These are phyloP conservation scores for Teleopsis dalmanni DNA, from an alignment of 1,140 invertebrate genomes.

Conservation along the genomic window DNA sequence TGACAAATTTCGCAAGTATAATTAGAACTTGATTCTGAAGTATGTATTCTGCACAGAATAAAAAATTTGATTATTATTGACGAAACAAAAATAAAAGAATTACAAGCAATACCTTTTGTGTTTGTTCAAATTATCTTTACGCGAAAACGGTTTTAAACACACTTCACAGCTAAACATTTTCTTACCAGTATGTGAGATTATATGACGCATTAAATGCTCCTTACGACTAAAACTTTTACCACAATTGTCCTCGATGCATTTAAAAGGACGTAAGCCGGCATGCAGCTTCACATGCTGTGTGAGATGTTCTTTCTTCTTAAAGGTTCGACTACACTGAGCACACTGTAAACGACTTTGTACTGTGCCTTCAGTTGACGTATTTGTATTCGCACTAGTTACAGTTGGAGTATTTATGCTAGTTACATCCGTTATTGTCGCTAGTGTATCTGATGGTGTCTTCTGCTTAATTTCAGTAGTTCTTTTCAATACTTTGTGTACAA, in stretches of 20 bases:
- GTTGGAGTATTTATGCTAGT: not conserved
- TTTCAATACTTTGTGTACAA: not conserved
- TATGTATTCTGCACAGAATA: slow-evolving; percentile 24
- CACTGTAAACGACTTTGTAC: slow-evolving; percentile 15
- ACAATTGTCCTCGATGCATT: slow-evolving; percentile 54
- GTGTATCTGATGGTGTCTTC: not conserved
- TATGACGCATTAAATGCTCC: slow-evolving; percentile 62
- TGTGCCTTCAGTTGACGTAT: not conserved
- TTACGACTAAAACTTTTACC: slow-evolving; percentile 65
- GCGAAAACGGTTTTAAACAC: slow-evolving; percentile 67
- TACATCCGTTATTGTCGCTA: not conserved
- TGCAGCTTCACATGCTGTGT: slow-evolving; percentile 65
- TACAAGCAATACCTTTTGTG: slow-evolving; percentile 49
- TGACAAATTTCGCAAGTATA: slow-evolving; percentile 65
- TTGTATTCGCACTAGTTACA: not conserved
- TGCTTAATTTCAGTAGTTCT: slow-evolving; percentile 2
- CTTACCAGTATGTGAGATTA: slow-evolving; percentile 65
- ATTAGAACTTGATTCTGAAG: slow-evolving; percentile 50
- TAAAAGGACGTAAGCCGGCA: slow-evolving; percentile 58
- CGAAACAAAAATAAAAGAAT: not conserved
- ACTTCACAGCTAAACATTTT: slow-evolving; percentile 68
- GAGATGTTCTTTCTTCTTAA: slow-evolving; percentile 66
- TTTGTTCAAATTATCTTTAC: slow-evolving; percentile 69
- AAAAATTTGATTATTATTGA: not conserved
- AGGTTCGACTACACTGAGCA: slow-evolving; percentile 58